A percentile compares a stretch with the other conserved stretches of the same genome.
These are phyloP conservation scores for Pristionchus fissidentatus DNA, from an alignment of 2,888 invertebrate species.

Conservation along the genomic window DNA sequence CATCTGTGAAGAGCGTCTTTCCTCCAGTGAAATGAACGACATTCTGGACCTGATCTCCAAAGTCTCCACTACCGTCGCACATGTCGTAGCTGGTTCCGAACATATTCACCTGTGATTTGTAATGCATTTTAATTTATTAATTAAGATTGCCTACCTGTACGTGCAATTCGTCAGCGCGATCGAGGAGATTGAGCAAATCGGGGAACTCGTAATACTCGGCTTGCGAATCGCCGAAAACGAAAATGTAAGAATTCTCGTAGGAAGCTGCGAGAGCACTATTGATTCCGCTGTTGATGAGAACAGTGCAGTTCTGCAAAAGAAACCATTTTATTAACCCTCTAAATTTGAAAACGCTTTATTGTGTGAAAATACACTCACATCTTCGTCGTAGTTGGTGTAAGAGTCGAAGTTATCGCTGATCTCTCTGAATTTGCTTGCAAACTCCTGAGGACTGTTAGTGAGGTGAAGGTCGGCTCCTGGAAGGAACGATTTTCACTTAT, in stretches of 20 bases:
- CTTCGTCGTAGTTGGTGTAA: constrained; percentile 19
- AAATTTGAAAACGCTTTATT: background rate
- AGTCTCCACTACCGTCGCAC: constrained; percentile 45
- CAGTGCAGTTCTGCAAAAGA: constrained; percentile 54
- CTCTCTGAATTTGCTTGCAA: constrained; percentile 56
- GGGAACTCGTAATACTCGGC: background rate
- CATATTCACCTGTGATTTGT: constrained; percentile 41
- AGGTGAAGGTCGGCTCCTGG: constrained; percentile 25
- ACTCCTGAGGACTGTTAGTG: constrained; percentile 53
- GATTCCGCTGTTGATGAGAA: constrained; percentile 61
- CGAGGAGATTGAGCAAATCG: constrained; percentile 52
- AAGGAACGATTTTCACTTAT: no score
- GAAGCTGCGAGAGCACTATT: constrained; percentile 55
- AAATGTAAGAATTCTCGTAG: constrained; percentile 60
- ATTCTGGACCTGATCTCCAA: constrained; percentile 41
- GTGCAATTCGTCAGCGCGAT: constrained; percentile 53
- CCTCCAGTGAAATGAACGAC: constrained; percentile 51
- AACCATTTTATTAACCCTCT: background rate
- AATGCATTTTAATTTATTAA: background rate
- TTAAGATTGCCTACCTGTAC: constrained; percentile 41
- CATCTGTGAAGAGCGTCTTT: constrained; percentile 52
- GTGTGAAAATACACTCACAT: background rate
- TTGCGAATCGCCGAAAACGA: constrained; percentile 66
- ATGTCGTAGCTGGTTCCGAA: constrained; percentile 30
- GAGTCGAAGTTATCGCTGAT: constrained; percentile 55